Evolutionary conservation across 1,140 invertebrate genomes (phyloP).

Genomic region (Pantala flavescens): DNA sequence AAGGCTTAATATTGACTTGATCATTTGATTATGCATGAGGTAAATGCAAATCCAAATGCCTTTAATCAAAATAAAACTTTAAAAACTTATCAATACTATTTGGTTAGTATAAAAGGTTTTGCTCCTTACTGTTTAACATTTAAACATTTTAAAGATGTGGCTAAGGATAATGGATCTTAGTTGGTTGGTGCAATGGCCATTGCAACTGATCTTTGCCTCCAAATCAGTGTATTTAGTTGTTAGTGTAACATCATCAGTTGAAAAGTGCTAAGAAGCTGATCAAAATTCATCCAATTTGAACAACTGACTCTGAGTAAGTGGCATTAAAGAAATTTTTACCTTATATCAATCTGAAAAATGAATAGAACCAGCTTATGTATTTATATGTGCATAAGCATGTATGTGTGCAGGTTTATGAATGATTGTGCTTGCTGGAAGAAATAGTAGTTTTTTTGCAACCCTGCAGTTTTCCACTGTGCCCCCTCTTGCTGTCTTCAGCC

Average conservation of each 20-base stretch:
- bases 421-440: slow-evolving; percentile 4
- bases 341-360: not conserved
- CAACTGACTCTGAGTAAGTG: not conserved
- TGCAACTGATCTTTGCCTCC: not conserved
- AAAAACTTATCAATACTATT: slow-evolving; percentile 9
- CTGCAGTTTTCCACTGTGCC: not conserved
- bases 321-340: slow-evolving; percentile 8
- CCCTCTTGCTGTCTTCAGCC: not conserved
- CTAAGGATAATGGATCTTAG: not conserved
- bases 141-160: slow-evolving; percentile 3
- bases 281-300: not conserved
- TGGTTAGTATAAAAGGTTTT: slow-evolving; percentile 3
- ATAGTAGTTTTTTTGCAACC: not conserved
- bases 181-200: not conserved
- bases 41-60: slow-evolving; percentile 6
- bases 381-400: not conserved
- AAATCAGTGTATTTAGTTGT: not conserved
- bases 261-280: not conserved
- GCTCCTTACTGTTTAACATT: not conserved
- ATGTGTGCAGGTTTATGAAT: not conserved
- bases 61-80: not conserved
- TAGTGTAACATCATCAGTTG: not conserved
- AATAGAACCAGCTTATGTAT: not conserved
- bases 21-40: not conserved
- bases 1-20: not conserved